Conservation (phyloP, 2,888 invertebrate genomes). For the Unio delphinus region DNA sequence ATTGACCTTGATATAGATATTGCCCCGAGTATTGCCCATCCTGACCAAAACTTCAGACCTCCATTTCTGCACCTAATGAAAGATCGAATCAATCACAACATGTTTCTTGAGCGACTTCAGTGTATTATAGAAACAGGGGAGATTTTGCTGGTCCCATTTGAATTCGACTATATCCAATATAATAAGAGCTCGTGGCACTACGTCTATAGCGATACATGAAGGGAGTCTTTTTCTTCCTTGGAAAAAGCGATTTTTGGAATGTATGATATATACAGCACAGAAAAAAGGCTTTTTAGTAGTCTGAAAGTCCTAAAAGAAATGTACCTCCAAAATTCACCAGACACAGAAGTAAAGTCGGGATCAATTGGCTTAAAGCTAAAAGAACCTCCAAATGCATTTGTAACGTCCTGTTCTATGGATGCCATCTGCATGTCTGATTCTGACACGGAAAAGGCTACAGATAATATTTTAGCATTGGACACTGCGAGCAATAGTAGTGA, state of each 20-base stretch:
- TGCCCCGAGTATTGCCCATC: constrained; percentile 16
- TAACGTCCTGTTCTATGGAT: too few relatives aligned
- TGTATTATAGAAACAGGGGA: constrained; percentile 4
- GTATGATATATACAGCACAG: constrained; percentile 5
- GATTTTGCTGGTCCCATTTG: constrained; percentile 17
- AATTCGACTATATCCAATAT: constrained; percentile 11
- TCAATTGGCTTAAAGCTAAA: too few relatives aligned
- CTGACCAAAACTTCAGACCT: constrained; percentile 5
- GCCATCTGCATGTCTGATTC: too few relatives aligned
- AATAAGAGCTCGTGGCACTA: constrained; percentile 8
- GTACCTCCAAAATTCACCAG: constrained; percentile 10
- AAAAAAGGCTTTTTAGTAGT: constrained; percentile 18
- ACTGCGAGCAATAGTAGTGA: too few relatives aligned
- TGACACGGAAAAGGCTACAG: too few relatives aligned
- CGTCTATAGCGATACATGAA: constrained; percentile 16
- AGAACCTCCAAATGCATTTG: too few relatives aligned
- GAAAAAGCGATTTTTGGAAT: constrained; percentile 20
- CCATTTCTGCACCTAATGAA: constrained; percentile 8
- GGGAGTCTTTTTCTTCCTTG: constrained; percentile 18
- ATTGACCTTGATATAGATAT: constrained; percentile 18
- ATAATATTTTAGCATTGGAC: too few relatives aligned
- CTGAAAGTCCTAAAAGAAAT: constrained; percentile 20
- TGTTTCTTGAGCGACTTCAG: constrained; percentile 3
- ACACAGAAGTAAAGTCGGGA: constrained; percentile 6
- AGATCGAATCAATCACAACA: not conserved